These are phyloP conservation scores for Myiagra hebetior DNA, from an alignment of 2,113 vertebrate genomes.

Conservation along the genomic window DNA sequence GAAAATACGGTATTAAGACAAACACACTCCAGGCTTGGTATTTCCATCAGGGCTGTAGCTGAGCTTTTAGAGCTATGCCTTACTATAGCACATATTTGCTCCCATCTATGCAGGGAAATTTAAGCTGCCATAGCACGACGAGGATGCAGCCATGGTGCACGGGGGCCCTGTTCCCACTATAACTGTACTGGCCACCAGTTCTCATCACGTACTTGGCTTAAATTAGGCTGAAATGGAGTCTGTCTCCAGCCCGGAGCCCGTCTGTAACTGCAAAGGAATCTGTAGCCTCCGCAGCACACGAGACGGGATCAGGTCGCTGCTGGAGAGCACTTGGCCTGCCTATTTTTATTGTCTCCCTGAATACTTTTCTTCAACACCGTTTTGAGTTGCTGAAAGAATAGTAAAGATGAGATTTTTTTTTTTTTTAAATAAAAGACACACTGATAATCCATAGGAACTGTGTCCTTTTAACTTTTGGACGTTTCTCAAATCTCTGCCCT, in stretches of 20 bases:
- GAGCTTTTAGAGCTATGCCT: background rate
- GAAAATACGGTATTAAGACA: background rate
- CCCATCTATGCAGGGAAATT: background rate
- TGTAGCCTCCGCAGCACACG: background rate
- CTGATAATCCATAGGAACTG: background rate
- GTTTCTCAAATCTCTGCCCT: background rate
- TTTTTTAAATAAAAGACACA: background rate
- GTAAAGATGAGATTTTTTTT: background rate
- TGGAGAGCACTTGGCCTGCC: slow-evolving; percentile 19
- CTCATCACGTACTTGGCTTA: slow-evolving; percentile 24
- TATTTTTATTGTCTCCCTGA: slow-evolving; percentile 48
- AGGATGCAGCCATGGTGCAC: background rate
- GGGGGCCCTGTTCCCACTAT: background rate
- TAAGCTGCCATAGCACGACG: accelerated
- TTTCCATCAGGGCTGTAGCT: background rate
- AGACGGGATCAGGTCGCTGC: background rate
- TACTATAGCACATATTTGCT: background rate
- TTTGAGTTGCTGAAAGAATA: background rate
- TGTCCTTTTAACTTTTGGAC: background rate
- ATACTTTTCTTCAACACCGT: background rate
- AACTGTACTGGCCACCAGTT: background rate
- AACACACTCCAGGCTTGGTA: background rate
- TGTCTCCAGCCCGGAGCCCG: slow-evolving; percentile 15
- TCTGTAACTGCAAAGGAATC: slow-evolving; percentile 50
- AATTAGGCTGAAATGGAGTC: slow-evolving; percentile 53